A percentile compares a stretch with the other conserved stretches of the same genome.
phyloP scores from a whole-genome alignment of 2,888 invertebrate species.

The Galerucella calmariensis region DNA sequence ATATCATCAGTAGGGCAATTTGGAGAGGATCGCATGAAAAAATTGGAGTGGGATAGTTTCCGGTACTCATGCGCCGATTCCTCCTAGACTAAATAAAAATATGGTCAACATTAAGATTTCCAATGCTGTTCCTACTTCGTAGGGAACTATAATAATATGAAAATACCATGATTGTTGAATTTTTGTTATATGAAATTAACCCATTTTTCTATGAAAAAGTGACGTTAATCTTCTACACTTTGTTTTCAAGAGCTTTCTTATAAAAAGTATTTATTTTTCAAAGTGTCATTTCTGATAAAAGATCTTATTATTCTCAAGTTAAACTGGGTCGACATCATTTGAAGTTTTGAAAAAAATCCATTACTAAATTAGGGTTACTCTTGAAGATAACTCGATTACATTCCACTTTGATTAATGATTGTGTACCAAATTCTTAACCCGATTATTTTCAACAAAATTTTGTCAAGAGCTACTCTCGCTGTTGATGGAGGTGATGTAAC shows the following conservation, averaged over 20 bases:
- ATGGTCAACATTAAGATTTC: too few species aligned
- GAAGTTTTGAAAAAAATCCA: neutral
- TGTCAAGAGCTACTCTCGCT: neutral
- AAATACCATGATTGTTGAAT: too few species aligned
- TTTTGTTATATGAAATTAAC: too few species aligned
- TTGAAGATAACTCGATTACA: slow-evolving; percentile 1
- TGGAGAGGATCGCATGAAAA: too few species aligned
- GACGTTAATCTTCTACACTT: neutral
- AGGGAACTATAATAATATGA: too few species aligned
- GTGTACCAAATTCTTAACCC: neutral
- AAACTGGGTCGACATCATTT: slow-evolving; percentile 1
- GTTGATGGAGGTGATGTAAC: neutral
- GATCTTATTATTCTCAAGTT: slow-evolving; percentile 4
- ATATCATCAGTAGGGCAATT: too few species aligned
- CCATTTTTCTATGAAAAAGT: neutral
- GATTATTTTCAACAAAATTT: neutral
- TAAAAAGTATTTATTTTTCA: neutral
- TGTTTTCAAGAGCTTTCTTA: neutral
- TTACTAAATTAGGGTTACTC: slow-evolving; percentile 7
- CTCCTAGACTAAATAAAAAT: too few species aligned
- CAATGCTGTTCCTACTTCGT: too few species aligned
- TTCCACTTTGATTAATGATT: slow-evolving; percentile 1
- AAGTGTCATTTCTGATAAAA: neutral
- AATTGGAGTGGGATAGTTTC: too few species aligned
- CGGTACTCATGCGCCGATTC: too few species aligned